Base-by-base conservation (phyloP, 1,140 invertebrate genomes). In the Caenorhabditis elegans region DNA sequence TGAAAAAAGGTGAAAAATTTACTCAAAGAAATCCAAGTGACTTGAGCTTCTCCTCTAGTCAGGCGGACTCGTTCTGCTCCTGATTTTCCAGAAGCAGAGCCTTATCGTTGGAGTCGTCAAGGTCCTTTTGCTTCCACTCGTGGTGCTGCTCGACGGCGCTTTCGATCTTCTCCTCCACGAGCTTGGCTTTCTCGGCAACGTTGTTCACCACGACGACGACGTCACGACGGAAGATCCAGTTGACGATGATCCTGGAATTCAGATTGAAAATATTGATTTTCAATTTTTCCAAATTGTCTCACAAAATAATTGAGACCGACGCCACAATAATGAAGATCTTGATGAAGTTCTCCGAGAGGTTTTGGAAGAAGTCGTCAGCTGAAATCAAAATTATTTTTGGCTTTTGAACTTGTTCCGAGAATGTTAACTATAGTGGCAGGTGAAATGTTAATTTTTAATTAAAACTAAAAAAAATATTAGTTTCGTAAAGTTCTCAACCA, bases 41-140 rank as follows among this genome's bases (percentile, higher is more conserved):
- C 15, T 31, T 17, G 53, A 60, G 53, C 34, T 60, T 60, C 53
- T 31, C 53, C 53, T 60, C 53, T 31, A 60, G 53, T 60, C 53
- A 60, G 26, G 53, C 53, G 15, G 53, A 60, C 53, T 60, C 53
- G 53, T 60, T 60, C 28, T 60, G 26, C 53, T 60, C 53, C 53
- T 60, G 53, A 60, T 60, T 60, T 17, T 60, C 53, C 0, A 60
- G 53, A 17, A 60, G 53, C 13, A 60, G 53, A 60, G 53, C 53
- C 28, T 60, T 60, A 28, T 60, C 53, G 26, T 10, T 31, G 4
- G 13, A 11, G 53, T 31, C 6, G 19, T 60, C 53, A 3, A 31
- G 15, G 31, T 34, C 26, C 5, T 15, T 10, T 6, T 11, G 1
- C 53, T 60, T 60, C 53, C 53, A 60, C n/a, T 31, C 26, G 15